Evolutionary conservation across 2,888 invertebrate species (phyloP).

Genomic region (Macaria notata): DNA sequence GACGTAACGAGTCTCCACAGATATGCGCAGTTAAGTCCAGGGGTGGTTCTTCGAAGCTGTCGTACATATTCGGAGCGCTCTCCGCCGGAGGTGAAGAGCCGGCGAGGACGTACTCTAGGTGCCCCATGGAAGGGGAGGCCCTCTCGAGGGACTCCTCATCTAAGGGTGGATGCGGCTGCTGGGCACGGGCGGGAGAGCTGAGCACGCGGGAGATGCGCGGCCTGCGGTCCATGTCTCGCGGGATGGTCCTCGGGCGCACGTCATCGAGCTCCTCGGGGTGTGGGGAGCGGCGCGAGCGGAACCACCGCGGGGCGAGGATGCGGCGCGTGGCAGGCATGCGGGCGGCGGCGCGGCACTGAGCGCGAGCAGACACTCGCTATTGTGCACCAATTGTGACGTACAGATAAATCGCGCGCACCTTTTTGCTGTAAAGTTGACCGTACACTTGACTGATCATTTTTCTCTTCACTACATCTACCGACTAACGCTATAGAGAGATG

Average conservation of each 20-base stretch:
- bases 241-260: constrained; percentile 35
- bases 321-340: constrained; percentile 73
- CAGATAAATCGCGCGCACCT: constrained; percentile 54
- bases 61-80: constrained; percentile 91
- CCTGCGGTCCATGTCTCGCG: constrained; percentile 41
- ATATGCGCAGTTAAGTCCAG: constrained; percentile 87
- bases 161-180: constrained; percentile 43
- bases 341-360: constrained; percentile 59
- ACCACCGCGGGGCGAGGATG: constrained; percentile 67
- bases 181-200: constrained; percentile 38
- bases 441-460: constrained; percentile 32
- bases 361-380: constrained; percentile 41
- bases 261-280: constrained; percentile 54
- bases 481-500: too few species aligned
- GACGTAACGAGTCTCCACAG: constrained; percentile 87
- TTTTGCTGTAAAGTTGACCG: constrained; percentile 42
- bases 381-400: constrained; percentile 63
- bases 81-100: constrained; percentile 91
- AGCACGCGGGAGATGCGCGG: constrained; percentile 65
- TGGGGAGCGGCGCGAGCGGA: constrained; percentile 59
- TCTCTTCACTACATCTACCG: neutral
- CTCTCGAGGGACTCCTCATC: constrained; percentile 83
- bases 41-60: constrained; percentile 89
- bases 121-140: constrained; percentile 85
- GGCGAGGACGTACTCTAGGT: constrained; percentile 90